phyloP scores from a whole-genome alignment of 1,140 invertebrate species.

The Zaprionus nigranus region DNA sequence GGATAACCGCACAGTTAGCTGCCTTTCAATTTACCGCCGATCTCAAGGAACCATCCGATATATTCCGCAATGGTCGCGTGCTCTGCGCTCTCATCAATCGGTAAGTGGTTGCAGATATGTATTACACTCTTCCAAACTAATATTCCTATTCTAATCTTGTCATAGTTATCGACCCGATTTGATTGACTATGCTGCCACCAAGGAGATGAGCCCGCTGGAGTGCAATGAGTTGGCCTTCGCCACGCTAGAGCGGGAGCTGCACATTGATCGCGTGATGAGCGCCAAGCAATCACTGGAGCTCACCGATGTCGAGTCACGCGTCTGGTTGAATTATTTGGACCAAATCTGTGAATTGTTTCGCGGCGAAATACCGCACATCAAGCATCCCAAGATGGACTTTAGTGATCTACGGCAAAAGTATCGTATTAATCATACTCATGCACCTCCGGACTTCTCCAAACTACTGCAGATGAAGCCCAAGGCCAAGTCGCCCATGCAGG shows the following conservation, averaged over 20 bases:
- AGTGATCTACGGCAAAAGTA: constrained; percentile 83
- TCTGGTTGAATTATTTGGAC: constrained; percentile 93
- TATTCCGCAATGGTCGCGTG: constrained; percentile 81
- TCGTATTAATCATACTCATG: constrained; percentile 70
- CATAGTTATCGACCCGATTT: constrained; percentile 95
- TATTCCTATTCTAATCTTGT: constrained; percentile 47
- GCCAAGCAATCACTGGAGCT: constrained; percentile 91
- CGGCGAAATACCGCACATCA: constrained; percentile 92
- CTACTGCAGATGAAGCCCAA: constrained; percentile 78
- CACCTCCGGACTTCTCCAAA: constrained; percentile 80
- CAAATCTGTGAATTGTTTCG: constrained; percentile 94
- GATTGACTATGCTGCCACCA: constrained; percentile 89
- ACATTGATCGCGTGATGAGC: constrained; percentile 92
- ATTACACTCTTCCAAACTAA: neutral
- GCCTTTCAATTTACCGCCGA: constrained; percentile 66
- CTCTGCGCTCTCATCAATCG: constrained; percentile 80
- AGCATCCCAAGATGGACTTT: constrained; percentile 89
- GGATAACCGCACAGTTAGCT: constrained; percentile 77
- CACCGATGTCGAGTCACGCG: constrained; percentile 89
- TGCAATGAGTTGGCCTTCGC: constrained; percentile 94
- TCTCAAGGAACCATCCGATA: constrained; percentile 78
- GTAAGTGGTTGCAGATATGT: constrained; percentile 36
- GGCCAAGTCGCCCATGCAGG: constrained; percentile 81
- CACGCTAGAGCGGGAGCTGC: constrained; percentile 90
- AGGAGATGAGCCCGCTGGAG: constrained; percentile 87